These are phyloP conservation scores for Bombycilla garrulus DNA, from an alignment of 2,113 vertebrate species.

Conservation along the genomic window DNA sequence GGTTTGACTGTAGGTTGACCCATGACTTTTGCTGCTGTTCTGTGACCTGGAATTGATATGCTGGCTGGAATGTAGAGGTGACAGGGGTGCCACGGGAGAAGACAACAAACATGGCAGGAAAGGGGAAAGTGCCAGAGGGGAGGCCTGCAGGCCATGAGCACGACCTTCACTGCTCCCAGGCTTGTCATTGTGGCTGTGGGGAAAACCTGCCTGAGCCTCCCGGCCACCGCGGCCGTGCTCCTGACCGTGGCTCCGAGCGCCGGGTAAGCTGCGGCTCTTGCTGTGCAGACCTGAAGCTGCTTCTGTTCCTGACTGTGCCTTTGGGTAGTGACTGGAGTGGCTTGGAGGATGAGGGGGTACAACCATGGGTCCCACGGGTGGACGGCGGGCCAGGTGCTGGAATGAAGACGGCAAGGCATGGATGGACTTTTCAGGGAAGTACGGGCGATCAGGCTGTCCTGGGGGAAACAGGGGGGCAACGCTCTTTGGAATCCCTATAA, in stretches of 20 bases:
- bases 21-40: constrained; percentile 55
- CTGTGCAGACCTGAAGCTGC: constrained; percentile 20
- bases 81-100: constrained; percentile 69
- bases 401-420: constrained; percentile 59
- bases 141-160: background rate
- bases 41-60: constrained; percentile 67
- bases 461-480: constrained; percentile 26
- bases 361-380: constrained; percentile 30
- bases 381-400: constrained; percentile 56
- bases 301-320: constrained; percentile 59
- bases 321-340: constrained; percentile 61
- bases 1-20: constrained; percentile 10
- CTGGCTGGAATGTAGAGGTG: constrained; percentile 83
- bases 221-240: background rate
- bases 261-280: constrained; percentile 37
- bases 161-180: constrained; percentile 42
- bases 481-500: constrained; percentile 64
- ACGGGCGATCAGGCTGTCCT: constrained; percentile 51
- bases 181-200: constrained; percentile 56
- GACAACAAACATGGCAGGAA: constrained; percentile 74
- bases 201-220: background rate
- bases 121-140: constrained; percentile 62
- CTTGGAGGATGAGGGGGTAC: constrained; percentile 41
- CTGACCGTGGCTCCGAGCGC: constrained; percentile 33
- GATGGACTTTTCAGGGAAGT: constrained; percentile 62